Base-by-base conservation (phyloP, 2,888 invertebrate genomes). In the Beris chalybata region DNA sequence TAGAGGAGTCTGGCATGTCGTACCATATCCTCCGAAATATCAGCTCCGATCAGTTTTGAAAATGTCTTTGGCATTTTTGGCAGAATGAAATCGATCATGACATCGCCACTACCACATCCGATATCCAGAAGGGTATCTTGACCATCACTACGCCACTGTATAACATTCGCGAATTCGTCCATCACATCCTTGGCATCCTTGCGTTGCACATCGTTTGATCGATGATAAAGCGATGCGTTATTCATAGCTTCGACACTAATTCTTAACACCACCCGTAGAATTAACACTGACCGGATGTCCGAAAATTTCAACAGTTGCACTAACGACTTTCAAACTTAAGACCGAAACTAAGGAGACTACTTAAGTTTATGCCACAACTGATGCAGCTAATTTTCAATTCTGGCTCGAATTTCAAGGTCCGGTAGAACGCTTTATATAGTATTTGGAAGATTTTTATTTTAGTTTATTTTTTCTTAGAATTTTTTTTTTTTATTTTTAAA, bases 61-160 rank as follows among this genome's bases (percentile, higher is more conserved):
- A 84, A 84, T n/a, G 81, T 80, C 2, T 75, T 72, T 0, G 90
- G 87, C 59, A 92, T 74, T 68, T 84, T 80, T 0, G 87, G 87
- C 69, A 87, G 80, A 66, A 93, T 78, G 38, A 87, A 79, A n/a
- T 86, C 84, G 64, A 84, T 82, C 0, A 87, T 85, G 11, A 91
- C 87, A 73, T 87, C 85, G 0, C 91, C 91, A 45, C 89, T 87
- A 0, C 91, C 92, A 69, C 88, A 89, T 0, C 92, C 92, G 47
- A 92, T 83, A 73, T 92, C 92, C 66, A 89, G 73, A 45, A 88
- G 76, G n/a, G 78, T 77, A 59, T 84, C 84, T 11, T 80, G 78
- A 0, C 81, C 82, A 58, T 81, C 80, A 12, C 77, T 73, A 61
- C 82, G 82, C 87, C 87, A 88, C 68, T 83, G 81, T 38, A 90